These are phyloP conservation scores for Eutolmus rufibarbis DNA, from an alignment of 2,888 invertebrate species.

Conservation along the genomic window DNA sequence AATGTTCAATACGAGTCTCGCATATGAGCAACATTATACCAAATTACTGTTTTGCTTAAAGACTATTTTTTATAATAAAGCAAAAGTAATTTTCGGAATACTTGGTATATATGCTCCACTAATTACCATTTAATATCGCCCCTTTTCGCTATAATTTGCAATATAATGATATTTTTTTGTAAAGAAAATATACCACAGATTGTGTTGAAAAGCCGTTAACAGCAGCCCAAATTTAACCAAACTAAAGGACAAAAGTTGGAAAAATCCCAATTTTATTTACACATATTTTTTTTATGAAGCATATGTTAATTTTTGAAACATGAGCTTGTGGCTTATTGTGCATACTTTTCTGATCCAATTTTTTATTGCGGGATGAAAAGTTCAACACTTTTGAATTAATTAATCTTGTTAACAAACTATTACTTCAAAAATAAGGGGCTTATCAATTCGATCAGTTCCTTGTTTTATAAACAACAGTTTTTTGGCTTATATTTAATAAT, in stretches of 20 bases:
- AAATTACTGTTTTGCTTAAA: neutral
- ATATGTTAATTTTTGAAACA: neutral
- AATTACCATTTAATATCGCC: neutral
- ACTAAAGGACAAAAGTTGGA: neutral
- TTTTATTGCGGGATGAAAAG: neutral
- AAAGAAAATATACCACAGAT: neutral
- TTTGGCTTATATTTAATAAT: too few species aligned
- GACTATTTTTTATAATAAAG: neutral
- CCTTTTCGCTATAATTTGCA: neutral
- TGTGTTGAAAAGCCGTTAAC: neutral
- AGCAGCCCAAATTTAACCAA: neutral
- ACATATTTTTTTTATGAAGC: neutral
- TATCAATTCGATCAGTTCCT: too few species aligned
- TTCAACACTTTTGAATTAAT: neutral
- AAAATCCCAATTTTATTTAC: neutral
- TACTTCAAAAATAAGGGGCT: too few species aligned
- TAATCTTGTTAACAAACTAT: too few species aligned
- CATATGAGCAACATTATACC: neutral
- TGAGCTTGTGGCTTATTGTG: neutral
- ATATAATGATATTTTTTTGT: neutral
- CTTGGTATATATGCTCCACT: neutral
- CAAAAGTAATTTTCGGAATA: neutral
- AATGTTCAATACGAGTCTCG: neutral
- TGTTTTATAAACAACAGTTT: too few species aligned
- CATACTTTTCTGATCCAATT: neutral